Percentiles rank a stretch among this genome's conserved stretches.
Conservation (phyloP, 2,113 vertebrate species). For the Chlamydotis undulata region DNA sequence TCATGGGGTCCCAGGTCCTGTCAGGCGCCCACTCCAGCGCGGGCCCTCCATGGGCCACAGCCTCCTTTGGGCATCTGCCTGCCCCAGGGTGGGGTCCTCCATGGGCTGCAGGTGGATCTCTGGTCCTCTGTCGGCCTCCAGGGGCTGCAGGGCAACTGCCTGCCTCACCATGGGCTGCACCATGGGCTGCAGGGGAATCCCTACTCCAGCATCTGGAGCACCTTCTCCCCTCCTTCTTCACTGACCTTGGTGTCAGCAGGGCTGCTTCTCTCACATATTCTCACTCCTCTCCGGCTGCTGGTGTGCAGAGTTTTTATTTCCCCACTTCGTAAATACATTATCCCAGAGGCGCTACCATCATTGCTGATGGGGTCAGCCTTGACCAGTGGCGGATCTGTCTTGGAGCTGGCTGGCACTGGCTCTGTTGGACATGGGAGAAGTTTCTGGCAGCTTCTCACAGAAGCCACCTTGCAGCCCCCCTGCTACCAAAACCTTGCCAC, state of each 20-base stretch:
- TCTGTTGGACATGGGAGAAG: not conserved
- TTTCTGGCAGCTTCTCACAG: not conserved
- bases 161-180: not conserved
- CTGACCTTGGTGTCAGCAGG: not conserved
- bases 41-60: rapidly evolving
- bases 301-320: not conserved
- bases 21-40: not conserved
- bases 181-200: not conserved
- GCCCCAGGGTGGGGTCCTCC: rapidly evolving
- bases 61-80: not conserved
- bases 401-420: not conserved
- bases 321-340: not conserved
- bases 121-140: not conserved
- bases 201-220: rapidly evolving
- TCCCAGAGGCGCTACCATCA: rapidly evolving
- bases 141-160: not conserved
- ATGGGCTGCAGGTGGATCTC: rapidly evolving
- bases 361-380: not conserved
- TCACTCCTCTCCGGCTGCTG: not conserved
- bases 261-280: not conserved
- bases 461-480: not conserved
- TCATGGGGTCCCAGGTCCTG: not conserved
- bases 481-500: not conserved
- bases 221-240: not conserved
- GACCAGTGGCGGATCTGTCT: rapidly evolving